Evolutionary conservation across 2,113 vertebrate species (phyloP).

Genomic region (Elgaria multicarinata): DNA sequence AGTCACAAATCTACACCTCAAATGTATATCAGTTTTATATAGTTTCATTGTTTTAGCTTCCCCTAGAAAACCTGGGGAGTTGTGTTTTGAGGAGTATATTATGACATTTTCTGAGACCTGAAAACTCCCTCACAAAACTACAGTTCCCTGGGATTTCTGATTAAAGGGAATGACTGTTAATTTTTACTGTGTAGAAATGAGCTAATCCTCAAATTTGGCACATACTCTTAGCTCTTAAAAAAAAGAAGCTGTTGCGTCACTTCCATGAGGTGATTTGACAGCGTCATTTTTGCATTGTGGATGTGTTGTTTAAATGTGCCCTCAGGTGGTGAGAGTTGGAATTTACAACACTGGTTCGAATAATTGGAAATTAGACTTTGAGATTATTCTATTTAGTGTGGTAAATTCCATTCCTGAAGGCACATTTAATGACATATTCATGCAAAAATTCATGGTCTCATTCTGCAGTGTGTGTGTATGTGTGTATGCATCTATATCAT

Average conservation of each 20-base stretch:
- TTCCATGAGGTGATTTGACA: not conserved
- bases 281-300: not conserved
- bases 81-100: not conserved
- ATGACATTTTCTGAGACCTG: not conserved
- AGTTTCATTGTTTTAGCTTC: not conserved
- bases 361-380: not conserved
- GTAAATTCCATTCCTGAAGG: not conserved
- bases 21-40: not conserved
- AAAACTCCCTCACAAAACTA: not conserved
- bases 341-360: not conserved
- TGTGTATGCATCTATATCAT: not conserved
- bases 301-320: conserved; percentile 12
- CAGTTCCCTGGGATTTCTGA: not conserved
- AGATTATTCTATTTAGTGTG: not conserved
- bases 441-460: not conserved
- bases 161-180: not conserved
- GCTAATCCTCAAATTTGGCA: not conserved
- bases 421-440: not conserved
- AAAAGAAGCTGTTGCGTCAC: not conserved
- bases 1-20: not conserved
- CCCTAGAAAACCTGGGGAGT: not conserved
- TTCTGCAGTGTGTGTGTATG: not conserved
- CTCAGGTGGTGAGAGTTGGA: conserved; percentile 15
- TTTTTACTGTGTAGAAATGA: not conserved
- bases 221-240: not conserved